Base-by-base conservation (phyloP, 2,797 vertebrate species). In the Malurus leucopterus region DNA sequence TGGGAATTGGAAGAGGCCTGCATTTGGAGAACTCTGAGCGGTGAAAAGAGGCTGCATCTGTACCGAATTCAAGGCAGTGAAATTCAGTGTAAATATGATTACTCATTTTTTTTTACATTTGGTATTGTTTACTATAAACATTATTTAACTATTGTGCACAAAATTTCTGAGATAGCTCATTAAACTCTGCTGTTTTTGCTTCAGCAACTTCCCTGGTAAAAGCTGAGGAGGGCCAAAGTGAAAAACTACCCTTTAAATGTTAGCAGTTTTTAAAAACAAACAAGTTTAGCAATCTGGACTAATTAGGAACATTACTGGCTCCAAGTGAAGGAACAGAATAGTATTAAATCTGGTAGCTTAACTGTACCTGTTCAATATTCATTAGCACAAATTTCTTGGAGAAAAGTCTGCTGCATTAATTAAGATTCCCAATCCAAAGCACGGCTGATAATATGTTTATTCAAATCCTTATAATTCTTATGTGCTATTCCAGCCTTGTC, bases 1-100 rank as follows among this genome's bases (percentile, higher is more conserved):
- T 92, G 92, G 93, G 93, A 93, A 94, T n/a, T 90, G 89, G 90
- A 93, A 93, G 87, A 68, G 58, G 90, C 34, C 78, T 72, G 84
- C 16, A 8, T 81, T 89, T 88, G 80, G 84, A 94, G 86, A 65
- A 91, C 72, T 76, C 84, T 3, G 86, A 78, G 89, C 23, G 6
- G 55, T 49, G 79, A 80, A 75, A 91, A 91, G 90, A 93, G 80
- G 84, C 89, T 88, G 90, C 80, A 90, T 88, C 89, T 92, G 94
- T 75, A 93, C 80, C 2, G 4, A 81, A 87, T 90, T 84, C 70
- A 59, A 73, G 71, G 53, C 83, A 82, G 41, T 41, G 80, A 68
- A 84, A 92, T 77, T 50, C 84, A 64, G 71, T 32, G 77, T 51
- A 84, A 93, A 84, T 62, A 75, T 7, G 54, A 79, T 73, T 71